Base-by-base conservation (phyloP, 2,797 vertebrate species). In the Chelonia mydas region DNA sequence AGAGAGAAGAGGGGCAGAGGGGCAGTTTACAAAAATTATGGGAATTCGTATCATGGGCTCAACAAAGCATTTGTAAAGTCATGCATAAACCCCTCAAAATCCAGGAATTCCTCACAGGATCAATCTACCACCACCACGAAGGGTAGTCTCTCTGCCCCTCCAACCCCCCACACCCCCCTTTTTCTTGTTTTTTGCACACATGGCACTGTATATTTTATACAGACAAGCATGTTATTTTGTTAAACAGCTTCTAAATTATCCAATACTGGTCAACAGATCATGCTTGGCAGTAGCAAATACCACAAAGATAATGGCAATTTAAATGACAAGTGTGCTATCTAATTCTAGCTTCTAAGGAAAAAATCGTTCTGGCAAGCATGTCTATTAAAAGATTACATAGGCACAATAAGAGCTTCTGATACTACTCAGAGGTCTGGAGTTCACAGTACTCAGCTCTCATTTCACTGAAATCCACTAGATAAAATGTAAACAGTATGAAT, bases 221-320 rank as follows among this genome's bases (percentile, higher is more conserved):
- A 92, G 90, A 92, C 90, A 94, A 95, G 76, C 83, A 86, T 45
- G 92, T 83, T 96, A 95, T 94, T 93, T 95, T 87, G 95, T 96
- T 94, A 96, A 97, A 97, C 95, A 97, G 95, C 85, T 89, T 95
- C 90, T 92, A 97, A 97, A 97, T 97, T 97, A 96, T 93, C 95
- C 87, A 93, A 4, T 79, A 87, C 59, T 78, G 90, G 91, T 94
- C 95, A 96, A 96, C 94, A 97, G 95, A 95, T 96, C 90, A 89
- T 41, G 27, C 74, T 77, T 31, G 74, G 31, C 79, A 45, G 88
- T 79, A 86, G 84, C 54, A 92, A 89, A 55, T 90, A 90, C 89
- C 91, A 95, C 88, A 93, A 94, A 95, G 91, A 91, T 6, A 96
- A 6, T 91, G 59, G 86, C 95, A 97, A 97, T 97, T 97, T 96